A percentile compares a stretch with the other conserved stretches of the same genome.
These are phyloP conservation scores for Prosapia bicincta DNA, from an alignment of 2,888 invertebrate species.

Conservation along the genomic window DNA sequence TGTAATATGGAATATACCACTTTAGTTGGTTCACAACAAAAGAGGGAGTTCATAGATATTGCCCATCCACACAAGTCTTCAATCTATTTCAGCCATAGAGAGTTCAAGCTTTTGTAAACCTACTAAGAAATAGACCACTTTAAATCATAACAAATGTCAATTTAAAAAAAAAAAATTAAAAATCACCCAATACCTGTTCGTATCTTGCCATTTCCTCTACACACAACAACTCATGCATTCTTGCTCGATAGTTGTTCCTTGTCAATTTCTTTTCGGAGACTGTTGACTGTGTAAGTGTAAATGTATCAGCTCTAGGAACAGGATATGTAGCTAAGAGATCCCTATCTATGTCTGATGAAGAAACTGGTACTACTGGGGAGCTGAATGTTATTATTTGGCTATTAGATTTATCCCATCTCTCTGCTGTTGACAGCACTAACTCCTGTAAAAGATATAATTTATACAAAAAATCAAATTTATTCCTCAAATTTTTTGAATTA, in stretches of 20 bases:
- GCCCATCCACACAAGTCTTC: too few relatives aligned
- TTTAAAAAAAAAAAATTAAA: too few relatives aligned
- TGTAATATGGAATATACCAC: too few relatives aligned
- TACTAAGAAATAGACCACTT: too few relatives aligned
- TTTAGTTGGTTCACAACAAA: too few relatives aligned
- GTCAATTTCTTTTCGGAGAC: conserved; percentile 60
- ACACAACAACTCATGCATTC: conserved; percentile 71
- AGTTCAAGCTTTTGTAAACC: too few relatives aligned
- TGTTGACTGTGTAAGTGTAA: conserved; percentile 64
- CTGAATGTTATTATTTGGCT: conserved; percentile 53
- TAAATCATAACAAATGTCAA: too few relatives aligned
- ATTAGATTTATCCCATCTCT: conserved; percentile 58
- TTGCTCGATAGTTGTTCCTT: conserved; percentile 64
- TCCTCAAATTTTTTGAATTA: too few relatives aligned
- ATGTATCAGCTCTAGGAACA: conserved; percentile 61
- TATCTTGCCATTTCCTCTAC: conserved; percentile 75
- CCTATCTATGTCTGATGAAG: conserved; percentile 50
- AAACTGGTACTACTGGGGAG: conserved; percentile 53
- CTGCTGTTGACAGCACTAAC: conserved; percentile 56
- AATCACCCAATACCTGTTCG: conserved; percentile 60
- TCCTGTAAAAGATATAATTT: too few relatives aligned
- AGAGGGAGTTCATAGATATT: too few relatives aligned
- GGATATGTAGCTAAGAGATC: conserved; percentile 60
- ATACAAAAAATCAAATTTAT: too few relatives aligned
- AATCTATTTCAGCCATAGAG: too few relatives aligned